These are phyloP conservation scores for Coleophora deauratella DNA, from an alignment of 2,888 invertebrate genomes.

Conservation along the genomic window DNA sequence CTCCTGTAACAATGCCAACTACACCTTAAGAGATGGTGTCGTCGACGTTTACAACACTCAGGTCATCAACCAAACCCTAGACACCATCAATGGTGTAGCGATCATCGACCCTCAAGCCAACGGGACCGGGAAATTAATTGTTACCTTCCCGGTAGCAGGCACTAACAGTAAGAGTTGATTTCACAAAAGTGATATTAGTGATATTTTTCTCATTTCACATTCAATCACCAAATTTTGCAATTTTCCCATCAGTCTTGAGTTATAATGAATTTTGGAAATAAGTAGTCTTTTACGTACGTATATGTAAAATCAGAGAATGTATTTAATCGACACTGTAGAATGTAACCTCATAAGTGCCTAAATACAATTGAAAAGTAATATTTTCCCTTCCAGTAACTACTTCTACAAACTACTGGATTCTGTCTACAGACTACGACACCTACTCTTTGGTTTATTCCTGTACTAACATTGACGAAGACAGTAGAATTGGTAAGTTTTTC, in stretches of 20 bases:
- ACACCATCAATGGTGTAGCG: slow-evolving; percentile 23
- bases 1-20: slow-evolving; percentile 42
- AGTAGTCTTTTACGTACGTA: neutral
- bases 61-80: slow-evolving; percentile 21
- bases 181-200: neutral
- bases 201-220: neutral
- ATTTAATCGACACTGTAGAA: too few species aligned
- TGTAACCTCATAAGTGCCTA: too few species aligned
- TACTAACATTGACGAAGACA: slow-evolving; percentile 42
- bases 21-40: slow-evolving; percentile 16
- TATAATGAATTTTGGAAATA: neutral
- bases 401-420: slow-evolving; percentile 37
- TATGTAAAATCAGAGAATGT: neutral
- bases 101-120: slow-evolving; percentile 59
- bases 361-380: slow-evolving; percentile 1
- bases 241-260: neutral
- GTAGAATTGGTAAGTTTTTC: too few species aligned
- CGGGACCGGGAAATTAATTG: slow-evolving; percentile 69
- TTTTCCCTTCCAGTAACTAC: slow-evolving; percentile 25
- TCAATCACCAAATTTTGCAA: neutral
- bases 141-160: slow-evolving; percentile 42
- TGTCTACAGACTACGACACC: slow-evolving; percentile 74
- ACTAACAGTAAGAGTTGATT: neutral
- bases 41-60: slow-evolving; percentile 25
- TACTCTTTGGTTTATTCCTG: slow-evolving; percentile 80